A percentile compares a stretch with the other conserved stretches of the same genome.
Conservation (phyloP, 2,797 vertebrate genomes). For the Crypturellus tataupa region DNA sequence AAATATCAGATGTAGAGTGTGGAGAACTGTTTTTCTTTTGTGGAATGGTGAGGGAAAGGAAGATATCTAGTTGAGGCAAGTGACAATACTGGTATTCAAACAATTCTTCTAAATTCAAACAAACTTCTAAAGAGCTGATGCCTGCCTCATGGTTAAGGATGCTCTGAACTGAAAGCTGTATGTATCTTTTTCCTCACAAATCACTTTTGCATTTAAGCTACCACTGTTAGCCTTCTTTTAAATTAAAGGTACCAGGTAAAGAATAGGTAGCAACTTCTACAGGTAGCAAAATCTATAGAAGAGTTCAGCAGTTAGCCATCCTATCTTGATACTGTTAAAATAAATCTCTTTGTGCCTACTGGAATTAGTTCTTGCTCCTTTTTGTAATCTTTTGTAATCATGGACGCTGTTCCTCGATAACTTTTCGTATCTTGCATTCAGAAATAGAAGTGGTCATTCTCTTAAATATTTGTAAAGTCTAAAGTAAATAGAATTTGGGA, state of each 20-base stretch:
- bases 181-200: background rate
- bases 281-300: background rate
- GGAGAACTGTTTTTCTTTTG: background rate
- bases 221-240: background rate
- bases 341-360: background rate
- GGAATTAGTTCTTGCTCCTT: background rate
- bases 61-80: fast-evolving
- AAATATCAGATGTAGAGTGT: background rate
- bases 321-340: background rate
- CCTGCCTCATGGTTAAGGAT: background rate
- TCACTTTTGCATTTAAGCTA: background rate
- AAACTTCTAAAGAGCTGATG: background rate
- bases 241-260: background rate
- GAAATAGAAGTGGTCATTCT: background rate
- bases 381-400: background rate
- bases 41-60: background rate
- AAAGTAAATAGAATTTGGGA: background rate
- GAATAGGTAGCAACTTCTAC: background rate
- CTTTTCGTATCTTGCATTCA: background rate
- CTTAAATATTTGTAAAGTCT: background rate
- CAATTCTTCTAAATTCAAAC: background rate
- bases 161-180: background rate
- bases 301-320: background rate
- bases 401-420: background rate
- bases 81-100: background rate